These are phyloP conservation scores for Ylistrum balloti DNA, from an alignment of 1,140 invertebrate genomes.

Conservation along the genomic window DNA sequence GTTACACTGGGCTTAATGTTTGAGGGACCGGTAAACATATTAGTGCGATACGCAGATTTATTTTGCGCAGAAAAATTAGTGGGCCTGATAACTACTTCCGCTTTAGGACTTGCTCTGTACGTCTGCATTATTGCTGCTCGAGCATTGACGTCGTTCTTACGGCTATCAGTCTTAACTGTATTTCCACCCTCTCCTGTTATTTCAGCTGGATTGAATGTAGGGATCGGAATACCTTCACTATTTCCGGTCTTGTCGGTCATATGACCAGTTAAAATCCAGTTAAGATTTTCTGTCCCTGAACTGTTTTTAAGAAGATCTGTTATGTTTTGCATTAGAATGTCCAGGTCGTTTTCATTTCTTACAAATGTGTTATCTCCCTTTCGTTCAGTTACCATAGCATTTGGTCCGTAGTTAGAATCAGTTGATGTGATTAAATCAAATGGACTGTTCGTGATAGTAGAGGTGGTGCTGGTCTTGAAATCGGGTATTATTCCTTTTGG, in stretches of 20 bases:
- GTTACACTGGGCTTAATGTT: background rate
- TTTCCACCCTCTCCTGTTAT: background rate
- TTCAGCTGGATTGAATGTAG: background rate
- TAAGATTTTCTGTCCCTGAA: background rate
- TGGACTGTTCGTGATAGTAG: background rate
- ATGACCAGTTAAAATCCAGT: background rate
- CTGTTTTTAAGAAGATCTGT: background rate
- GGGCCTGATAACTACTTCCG: background rate
- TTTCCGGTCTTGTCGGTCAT: background rate
- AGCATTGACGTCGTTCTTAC: background rate
- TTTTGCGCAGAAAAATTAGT: background rate
- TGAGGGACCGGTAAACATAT: background rate
- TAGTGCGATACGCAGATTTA: background rate
- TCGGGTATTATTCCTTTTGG: background rate
- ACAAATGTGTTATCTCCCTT: background rate
- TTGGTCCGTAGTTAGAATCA: background rate
- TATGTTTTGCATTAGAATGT: background rate
- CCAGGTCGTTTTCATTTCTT: background rate
- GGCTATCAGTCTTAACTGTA: background rate
- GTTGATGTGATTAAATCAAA: background rate
- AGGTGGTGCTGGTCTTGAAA: background rate
- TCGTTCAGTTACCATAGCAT: background rate
- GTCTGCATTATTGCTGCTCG: background rate
- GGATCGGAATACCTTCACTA: background rate
- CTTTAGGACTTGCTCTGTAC: background rate